phyloP scores from a whole-genome alignment of 2,113 vertebrate genomes.

The Physeter macrocephalus region DNA sequence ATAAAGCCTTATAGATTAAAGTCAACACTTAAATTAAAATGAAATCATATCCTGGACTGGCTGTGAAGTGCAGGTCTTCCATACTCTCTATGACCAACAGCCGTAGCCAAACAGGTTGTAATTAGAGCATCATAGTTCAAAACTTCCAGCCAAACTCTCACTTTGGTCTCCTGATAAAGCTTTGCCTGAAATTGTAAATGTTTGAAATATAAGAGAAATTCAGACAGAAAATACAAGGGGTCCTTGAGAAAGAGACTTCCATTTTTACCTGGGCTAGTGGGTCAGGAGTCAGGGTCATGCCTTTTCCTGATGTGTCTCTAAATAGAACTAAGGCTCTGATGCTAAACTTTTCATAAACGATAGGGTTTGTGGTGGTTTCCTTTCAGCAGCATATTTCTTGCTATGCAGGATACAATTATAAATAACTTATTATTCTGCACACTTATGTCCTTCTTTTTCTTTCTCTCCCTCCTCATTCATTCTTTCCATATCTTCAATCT shows the following conservation, averaged over 20 bases:
- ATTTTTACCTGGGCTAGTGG: neutral
- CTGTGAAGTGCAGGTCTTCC: neutral
- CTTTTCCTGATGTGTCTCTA: neutral
- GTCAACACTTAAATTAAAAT: slow-evolving; percentile 19
- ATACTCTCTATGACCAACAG: neutral
- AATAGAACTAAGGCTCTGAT: neutral
- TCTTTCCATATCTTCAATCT: neutral
- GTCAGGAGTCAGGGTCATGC: neutral
- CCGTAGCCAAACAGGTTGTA: neutral
- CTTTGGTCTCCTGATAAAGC: neutral
- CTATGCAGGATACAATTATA: neutral
- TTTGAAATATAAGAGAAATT: neutral
- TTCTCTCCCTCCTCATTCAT: neutral
- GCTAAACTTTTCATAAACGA: neutral
- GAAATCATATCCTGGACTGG: neutral
- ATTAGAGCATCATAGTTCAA: neutral
- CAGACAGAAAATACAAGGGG: neutral
- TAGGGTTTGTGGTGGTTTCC: neutral
- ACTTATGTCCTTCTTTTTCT: neutral
- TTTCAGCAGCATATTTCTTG: neutral
- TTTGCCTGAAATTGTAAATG: slow-evolving; percentile 1
- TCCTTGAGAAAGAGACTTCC: neutral
- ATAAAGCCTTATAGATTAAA: neutral
- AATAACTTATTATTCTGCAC: neutral
- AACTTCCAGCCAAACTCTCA: neutral